A percentile compares a stretch with the other conserved stretches of the same genome.
Evolutionary conservation across 64 coral and sea anemone genomes (phyloP).

Genomic region (Pocillopora damicornis): DNA sequence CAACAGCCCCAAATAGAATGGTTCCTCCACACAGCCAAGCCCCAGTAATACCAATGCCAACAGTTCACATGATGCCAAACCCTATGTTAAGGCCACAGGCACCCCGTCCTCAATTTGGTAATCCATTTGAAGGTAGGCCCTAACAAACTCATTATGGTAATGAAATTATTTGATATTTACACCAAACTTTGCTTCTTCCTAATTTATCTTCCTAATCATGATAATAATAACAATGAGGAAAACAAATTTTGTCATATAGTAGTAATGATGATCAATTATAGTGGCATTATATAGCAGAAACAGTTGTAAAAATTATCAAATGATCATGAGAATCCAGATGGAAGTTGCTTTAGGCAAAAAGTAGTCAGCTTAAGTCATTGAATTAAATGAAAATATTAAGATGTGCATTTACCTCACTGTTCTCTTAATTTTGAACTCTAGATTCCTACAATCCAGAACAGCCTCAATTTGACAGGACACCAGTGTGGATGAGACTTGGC

Average conservation of each 20-base stretch:
- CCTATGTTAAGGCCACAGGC: constrained; percentile 19
- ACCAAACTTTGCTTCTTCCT: background rate
- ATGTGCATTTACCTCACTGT: background rate
- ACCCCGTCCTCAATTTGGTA: constrained; percentile 33
- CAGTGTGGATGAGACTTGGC: constrained; percentile 91
- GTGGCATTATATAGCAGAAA: too few species aligned
- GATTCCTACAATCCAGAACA: constrained; percentile 98
- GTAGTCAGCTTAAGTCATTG: too few species aligned
- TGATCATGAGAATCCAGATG: too few species aligned
- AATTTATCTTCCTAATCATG: too few species aligned
- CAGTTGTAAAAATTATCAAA: too few species aligned
- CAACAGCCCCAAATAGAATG: constrained; percentile 36
- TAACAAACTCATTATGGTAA: too few species aligned
- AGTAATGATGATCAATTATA: too few species aligned
- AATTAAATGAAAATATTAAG: too few species aligned
- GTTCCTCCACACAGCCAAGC: constrained; percentile 40
- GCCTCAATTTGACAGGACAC: constrained; percentile 89
- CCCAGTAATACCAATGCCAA: constrained; percentile 15
- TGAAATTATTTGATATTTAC: background rate
- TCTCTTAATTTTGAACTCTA: background rate
- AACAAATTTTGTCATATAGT: too few species aligned
- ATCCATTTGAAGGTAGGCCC: constrained; percentile 29
- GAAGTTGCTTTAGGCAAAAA: too few species aligned
- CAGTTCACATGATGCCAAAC: constrained; percentile 34
- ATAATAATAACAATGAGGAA: too few species aligned